phyloP scores from a whole-genome alignment of 2,113 vertebrate genomes.

The Sander vitreus region DNA sequence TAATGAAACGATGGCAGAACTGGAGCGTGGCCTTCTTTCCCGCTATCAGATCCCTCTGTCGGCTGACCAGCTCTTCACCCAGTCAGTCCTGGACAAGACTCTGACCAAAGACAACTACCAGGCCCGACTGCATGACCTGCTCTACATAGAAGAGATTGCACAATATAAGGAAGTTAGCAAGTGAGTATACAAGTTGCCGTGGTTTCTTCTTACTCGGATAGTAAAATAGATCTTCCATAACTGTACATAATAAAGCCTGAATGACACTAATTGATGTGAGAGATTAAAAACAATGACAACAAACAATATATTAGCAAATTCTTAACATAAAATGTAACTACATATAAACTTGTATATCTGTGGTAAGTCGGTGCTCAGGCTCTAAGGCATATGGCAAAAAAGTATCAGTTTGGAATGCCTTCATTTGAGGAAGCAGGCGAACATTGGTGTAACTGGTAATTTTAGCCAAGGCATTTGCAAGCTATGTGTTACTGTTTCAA shows the following conservation, averaged over 20 bases:
- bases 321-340: background rate
- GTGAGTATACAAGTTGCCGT: slow-evolving; percentile 83
- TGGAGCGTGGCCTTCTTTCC: slow-evolving; percentile 95
- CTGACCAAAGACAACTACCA: slow-evolving; percentile 97
- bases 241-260: background rate
- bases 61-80: slow-evolving; percentile 98
- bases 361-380: background rate
- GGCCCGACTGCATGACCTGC: slow-evolving; percentile 95
- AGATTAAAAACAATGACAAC: background rate
- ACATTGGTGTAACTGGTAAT: background rate
- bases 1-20: slow-evolving; percentile 93
- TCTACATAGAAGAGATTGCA: slow-evolving; percentile 99
- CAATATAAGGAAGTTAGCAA: slow-evolving; percentile 99
- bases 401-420: background rate
- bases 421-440: background rate
- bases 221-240: background rate
- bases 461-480: background rate
- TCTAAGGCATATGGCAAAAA: background rate
- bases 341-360: too few species aligned
- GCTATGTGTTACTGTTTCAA: background rate
- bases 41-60: slow-evolving; percentile 99
- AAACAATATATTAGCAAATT: background rate
- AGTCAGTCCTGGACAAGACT: slow-evolving; percentile 97
- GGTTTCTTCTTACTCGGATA: background rate
- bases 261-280: background rate